Conservation (phyloP, 2,888 invertebrate genomes). For the Augiades crinisus region DNA sequence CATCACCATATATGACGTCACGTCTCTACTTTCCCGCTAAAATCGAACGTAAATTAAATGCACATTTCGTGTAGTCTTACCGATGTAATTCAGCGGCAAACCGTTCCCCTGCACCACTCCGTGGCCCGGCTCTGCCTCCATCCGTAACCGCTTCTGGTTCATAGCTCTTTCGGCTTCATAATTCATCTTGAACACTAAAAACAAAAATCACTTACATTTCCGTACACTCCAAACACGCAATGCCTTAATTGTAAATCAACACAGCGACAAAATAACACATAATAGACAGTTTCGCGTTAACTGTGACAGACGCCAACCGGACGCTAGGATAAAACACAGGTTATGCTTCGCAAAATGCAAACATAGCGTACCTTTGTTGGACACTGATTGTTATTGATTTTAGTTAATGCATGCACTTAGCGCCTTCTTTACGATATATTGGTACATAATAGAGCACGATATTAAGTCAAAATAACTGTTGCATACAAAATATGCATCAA, state of each 20-base stretch:
- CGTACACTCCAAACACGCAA: conserved; percentile 40
- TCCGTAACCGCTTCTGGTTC: conserved; percentile 78
- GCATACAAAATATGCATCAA: conserved; percentile 78
- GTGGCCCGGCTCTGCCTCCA: conserved; percentile 78
- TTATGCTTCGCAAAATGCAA: conserved; percentile 75
- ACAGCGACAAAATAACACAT: conserved; percentile 45
- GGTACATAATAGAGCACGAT: conserved; percentile 73
- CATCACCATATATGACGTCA: not conserved
- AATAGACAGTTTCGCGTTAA: conserved; percentile 58
- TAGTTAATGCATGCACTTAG: conserved; percentile 74
- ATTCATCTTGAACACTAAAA: conserved; percentile 79
- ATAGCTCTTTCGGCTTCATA: conserved; percentile 78
- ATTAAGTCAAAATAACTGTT: conserved; percentile 73
- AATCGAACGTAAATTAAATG: conserved; percentile 23
- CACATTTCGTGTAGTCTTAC: no score
- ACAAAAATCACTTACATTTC: conserved; percentile 52
- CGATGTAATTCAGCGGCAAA: conserved; percentile 77
- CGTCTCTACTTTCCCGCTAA: conserved; percentile 37
- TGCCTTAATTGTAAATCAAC: conserved; percentile 30
- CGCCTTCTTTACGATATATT: conserved; percentile 63
- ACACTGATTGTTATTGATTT: conserved; percentile 81
- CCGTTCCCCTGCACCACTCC: conserved; percentile 78
- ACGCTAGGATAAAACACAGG: conserved; percentile 80
- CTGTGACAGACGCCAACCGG: conserved; percentile 80
- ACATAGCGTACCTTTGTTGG: conserved; percentile 82